Evolutionary conservation across 2,888 invertebrate species (phyloP), one percentile per base, ranked within the genome.

Genomic region (Nomada flava): DNA sequence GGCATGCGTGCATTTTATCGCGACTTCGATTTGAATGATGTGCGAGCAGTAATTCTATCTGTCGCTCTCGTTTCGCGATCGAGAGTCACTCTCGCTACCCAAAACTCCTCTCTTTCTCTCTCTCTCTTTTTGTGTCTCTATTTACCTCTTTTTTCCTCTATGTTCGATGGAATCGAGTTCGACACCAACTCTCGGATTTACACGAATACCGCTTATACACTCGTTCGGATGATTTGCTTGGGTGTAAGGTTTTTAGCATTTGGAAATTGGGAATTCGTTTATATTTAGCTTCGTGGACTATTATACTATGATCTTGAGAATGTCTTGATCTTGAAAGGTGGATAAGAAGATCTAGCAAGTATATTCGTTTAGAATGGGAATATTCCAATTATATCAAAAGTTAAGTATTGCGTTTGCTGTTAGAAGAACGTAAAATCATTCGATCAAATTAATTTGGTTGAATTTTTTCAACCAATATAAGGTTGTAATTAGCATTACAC

Each of bases 11-110:
- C 65, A 60, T 79, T 79, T 79, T 79, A 76, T 79, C 69, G 64
- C 47, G 57, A 75, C 42, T 36, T 52, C 78, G 76, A 79, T 79
- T 79, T 76, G 69, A 79, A 69, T 79, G 69, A 79, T 79, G 69
- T 20, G 44, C 63, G 57, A 20, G 69, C 63, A 52, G 76, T 76
- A 79, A 79, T 79, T 76, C 76, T 69, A 69, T 52, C 63, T 67
- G 68, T 20, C 63, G 57, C 42, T 62, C 57, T 52, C 69, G 69
- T 79, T 76, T 78, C 68, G 74, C 70, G 29, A 76, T 70, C 62
- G 29, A 60, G 70, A 44, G 20, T 29, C 26, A 52, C 29, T 26
- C 62, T 47, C 29, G 55, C 42, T 65, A 55, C 13, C 73, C 36
- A 57, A 67, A 65, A 20, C n/a, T 3, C 18, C 23, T 7, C 23